Percentiles rank a stretch among this genome's conserved stretches.
phyloP scores from a whole-genome alignment of 2,888 invertebrate species.

The Sphaeridia pumilis region DNA sequence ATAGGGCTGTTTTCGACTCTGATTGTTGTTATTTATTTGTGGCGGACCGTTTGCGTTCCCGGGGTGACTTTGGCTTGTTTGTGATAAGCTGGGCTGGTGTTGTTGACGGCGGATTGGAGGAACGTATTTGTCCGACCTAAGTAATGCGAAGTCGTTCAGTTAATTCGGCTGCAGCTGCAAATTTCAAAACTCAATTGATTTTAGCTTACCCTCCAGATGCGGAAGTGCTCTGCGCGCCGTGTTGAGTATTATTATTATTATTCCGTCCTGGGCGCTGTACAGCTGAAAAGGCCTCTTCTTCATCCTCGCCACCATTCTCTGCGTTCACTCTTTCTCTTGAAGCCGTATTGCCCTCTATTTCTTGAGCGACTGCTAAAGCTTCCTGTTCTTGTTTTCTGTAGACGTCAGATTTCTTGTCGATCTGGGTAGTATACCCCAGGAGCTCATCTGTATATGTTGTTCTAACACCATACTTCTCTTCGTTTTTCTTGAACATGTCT shows the following conservation, averaged over 20 bases:
- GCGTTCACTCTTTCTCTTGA: constrained; percentile 71
- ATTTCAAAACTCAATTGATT: not conserved
- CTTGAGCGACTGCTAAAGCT: constrained; percentile 80
- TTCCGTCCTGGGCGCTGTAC: constrained; percentile 52
- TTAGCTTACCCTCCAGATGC: constrained; percentile 8
- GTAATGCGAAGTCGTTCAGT: constrained; percentile 1
- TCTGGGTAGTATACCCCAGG: constrained; percentile 78
- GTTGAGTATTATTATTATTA: constrained; percentile 29
- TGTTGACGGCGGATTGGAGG: constrained; percentile 36
- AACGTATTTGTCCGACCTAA: constrained; percentile 28
- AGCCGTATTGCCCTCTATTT: constrained; percentile 76
- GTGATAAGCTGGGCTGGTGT: constrained; percentile 37
- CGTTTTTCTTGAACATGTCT: constrained; percentile 94
- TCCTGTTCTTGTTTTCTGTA: constrained; percentile 69
- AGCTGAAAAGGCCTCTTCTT: constrained; percentile 74
- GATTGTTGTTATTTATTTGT: constrained; percentile 35
- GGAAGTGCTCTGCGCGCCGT: constrained; percentile 17
- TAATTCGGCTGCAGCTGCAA: not conserved
- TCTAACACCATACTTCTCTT: constrained; percentile 78
- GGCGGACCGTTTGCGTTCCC: constrained; percentile 32
- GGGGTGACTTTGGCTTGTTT: constrained; percentile 16
- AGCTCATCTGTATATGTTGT: constrained; percentile 85
- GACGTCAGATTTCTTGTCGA: constrained; percentile 73
- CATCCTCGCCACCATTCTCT: constrained; percentile 72
- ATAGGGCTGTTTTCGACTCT: constrained; percentile 37